These are phyloP conservation scores for Felis catus DNA, from an alignment of 2,113 vertebrate species.

Conservation along the genomic window F.catus_Fca126_mat1.0 CM031413.1:98275501-98276000, in stretches of 20 bases:
- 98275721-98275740: slow-evolving; percentile 34
- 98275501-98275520: slow-evolving; percentile 51
- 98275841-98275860: neutral
- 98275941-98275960: neutral
- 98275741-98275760: neutral
- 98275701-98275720: neutral
- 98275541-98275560: neutral
- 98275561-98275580: slow-evolving; percentile 35
- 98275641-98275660: slow-evolving; percentile 11
- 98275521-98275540: slow-evolving; percentile 31
- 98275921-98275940: neutral
- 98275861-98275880: neutral
- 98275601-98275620: slow-evolving; percentile 52
- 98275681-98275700: neutral
- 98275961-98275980: neutral
- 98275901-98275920: neutral
- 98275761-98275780: neutral
- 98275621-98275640: slow-evolving; percentile 45
- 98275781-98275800: neutral
- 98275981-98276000: neutral
- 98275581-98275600: neutral
- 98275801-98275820: neutral
- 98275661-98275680: slow-evolving; percentile 4
- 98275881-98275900: neutral
- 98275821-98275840: neutral